Evolutionary conservation across 2,888 invertebrate genomes (phyloP).

Genomic region (Pristionchus mayeri): DNA sequence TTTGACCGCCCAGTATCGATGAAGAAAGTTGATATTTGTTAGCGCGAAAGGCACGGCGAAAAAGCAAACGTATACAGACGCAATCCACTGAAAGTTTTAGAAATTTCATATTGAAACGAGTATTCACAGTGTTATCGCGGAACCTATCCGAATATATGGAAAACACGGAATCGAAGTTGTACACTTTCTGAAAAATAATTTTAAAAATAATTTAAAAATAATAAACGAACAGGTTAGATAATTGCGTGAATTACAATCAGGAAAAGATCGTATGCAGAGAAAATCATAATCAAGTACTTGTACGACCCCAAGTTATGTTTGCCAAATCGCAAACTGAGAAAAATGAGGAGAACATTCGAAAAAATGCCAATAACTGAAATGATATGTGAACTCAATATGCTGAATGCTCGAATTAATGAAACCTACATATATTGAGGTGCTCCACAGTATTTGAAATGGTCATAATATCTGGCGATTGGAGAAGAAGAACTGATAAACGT

Average conservation of each 20-base stretch:
- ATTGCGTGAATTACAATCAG: not conserved
- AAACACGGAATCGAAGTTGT: not conserved
- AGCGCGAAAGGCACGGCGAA: conserved; percentile 8
- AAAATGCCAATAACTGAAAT: not conserved
- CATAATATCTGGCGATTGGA: no score
- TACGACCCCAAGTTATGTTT: not conserved
- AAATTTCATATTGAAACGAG: not conserved
- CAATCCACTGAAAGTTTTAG: not conserved
- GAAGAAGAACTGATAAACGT: no score
- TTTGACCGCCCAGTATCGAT: conserved; percentile 17
- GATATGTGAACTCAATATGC: no score
- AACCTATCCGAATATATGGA: not conserved
- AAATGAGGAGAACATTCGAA: not conserved
- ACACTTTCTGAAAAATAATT: not conserved
- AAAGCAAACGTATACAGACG: not conserved
- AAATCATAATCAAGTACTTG: not conserved
- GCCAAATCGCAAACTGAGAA: not conserved
- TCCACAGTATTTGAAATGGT: no score
- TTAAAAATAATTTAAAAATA: not conserved
- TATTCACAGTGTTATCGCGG: not conserved
- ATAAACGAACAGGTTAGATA: not conserved
- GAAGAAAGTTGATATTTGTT: not conserved
- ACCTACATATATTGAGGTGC: no score
- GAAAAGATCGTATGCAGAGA: not conserved
- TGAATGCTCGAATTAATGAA: no score